These are phyloP conservation scores for Hecatera dysodea DNA, from an alignment of 2,888 invertebrate genomes.

Conservation along the genomic window DNA sequence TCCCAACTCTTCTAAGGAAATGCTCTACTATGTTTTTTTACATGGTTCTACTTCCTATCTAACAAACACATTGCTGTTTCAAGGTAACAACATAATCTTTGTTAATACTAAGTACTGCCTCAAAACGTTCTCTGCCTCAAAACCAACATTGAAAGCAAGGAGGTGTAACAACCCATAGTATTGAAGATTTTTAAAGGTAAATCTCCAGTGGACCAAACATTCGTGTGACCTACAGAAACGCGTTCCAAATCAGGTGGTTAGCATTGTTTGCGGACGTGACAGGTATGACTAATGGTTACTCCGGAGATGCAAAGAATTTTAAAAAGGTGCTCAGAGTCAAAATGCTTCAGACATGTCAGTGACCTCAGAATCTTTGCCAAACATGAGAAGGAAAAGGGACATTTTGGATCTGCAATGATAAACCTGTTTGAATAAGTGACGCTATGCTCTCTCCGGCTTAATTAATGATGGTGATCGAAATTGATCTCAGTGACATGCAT, in stretches of 20 bases:
- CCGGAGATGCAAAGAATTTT: slow-evolving; percentile 14
- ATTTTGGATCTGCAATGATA: background rate
- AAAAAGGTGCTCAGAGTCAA: slow-evolving; percentile 5
- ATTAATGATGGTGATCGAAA: no score
- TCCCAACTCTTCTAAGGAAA: no score
- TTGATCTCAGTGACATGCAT: no score
- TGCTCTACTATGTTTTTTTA: no score
- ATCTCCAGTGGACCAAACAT: background rate
- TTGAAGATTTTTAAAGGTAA: background rate
- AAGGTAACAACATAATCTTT: no score
- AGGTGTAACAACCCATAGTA: no score
- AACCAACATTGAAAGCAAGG: no score
- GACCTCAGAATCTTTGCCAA: slow-evolving; percentile 23
- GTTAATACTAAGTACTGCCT: no score
- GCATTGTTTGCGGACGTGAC: slow-evolving; percentile 43
- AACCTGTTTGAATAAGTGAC: background rate
- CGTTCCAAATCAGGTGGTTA: slow-evolving; percentile 26
- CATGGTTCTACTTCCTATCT: no score
- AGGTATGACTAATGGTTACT: slow-evolving; percentile 4
- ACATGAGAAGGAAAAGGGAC: background rate
- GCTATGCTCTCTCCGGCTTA: no score
- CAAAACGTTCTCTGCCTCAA: no score
- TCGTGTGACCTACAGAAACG: slow-evolving; percentile 33
- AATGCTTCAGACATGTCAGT: slow-evolving; percentile 1
- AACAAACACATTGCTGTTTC: no score